Conservation (phyloP, 2,113 vertebrate species). For the Alces alces region DNA sequence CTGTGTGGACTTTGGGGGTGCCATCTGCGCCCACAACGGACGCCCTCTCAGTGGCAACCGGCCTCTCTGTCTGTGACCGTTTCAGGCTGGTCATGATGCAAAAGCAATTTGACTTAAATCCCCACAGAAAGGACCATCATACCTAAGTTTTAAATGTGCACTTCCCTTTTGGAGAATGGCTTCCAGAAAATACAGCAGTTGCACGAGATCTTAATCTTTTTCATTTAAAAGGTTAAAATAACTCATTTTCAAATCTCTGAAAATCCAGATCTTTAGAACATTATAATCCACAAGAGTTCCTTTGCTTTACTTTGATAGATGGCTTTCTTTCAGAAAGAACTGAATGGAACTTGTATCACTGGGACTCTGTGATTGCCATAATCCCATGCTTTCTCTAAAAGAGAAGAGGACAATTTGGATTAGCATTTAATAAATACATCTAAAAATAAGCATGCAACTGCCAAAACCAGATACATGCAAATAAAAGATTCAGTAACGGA, state of each 20-base stretch:
- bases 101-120: conserved; percentile 75
- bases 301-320: conserved; percentile 71
- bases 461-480: conserved; percentile 3
- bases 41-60: conserved; percentile 82
- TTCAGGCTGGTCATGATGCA: conserved; percentile 94
- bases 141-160: conserved; percentile 75
- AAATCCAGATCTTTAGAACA: conserved; percentile 66
- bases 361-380: conserved; percentile 16
- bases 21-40: conserved; percentile 80
- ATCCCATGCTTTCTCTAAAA: conserved; percentile 68
- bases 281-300: conserved; percentile 57
- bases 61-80: conserved; percentile 90
- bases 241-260: conserved; percentile 23
- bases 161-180: conserved; percentile 80
- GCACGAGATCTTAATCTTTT: conserved; percentile 79
- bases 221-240: conserved; percentile 75
- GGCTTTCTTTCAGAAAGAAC: conserved; percentile 62
- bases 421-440: conserved; percentile 36
- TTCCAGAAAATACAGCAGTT: conserved; percentile 78
- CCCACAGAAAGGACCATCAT: conserved; percentile 79
- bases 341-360: conserved; percentile 61
- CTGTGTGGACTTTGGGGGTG: conserved; percentile 86
- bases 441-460: conserved; percentile 38
- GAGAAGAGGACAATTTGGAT: conserved; percentile 53
- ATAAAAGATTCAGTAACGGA: not conserved